phyloP scores from a whole-genome alignment of 2,888 invertebrate genomes.

The Pasiphila rectangulata region DNA sequence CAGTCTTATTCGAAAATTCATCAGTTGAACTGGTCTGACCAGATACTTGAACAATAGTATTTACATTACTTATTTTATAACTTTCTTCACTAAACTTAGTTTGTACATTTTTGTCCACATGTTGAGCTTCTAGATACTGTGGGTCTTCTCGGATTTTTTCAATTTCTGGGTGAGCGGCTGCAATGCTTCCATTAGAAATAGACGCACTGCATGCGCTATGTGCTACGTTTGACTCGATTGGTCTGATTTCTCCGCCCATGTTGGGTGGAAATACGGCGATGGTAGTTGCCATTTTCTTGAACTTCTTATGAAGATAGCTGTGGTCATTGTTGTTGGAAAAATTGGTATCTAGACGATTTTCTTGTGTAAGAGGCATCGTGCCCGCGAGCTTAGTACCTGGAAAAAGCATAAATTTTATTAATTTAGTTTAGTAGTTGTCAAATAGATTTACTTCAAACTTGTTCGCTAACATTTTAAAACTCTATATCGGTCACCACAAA shows the following conservation, averaged over 20 bases:
- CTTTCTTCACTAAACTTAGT: conserved; percentile 75
- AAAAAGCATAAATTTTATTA: conserved; percentile 37
- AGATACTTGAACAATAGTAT: conserved; percentile 73
- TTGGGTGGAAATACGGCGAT: conserved; percentile 64
- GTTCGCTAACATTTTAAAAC: neutral
- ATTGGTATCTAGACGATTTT: conserved; percentile 73
- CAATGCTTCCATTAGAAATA: conserved; percentile 71
- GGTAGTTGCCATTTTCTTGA: conserved; percentile 91
- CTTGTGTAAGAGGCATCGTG: conserved; percentile 75
- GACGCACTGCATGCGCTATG: conserved; percentile 56
- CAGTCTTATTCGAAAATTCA: conserved; percentile 80
- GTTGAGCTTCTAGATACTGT: conserved; percentile 46
- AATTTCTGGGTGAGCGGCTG: conserved; percentile 73
- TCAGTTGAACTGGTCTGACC: conserved; percentile 78
- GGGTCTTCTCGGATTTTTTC: conserved; percentile 67
- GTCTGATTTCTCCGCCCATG: conserved; percentile 55
- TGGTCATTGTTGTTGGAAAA: conserved; percentile 82
- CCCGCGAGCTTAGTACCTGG: conserved; percentile 69
- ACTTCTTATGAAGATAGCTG: conserved; percentile 95
- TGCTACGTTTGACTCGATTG: conserved; percentile 56
- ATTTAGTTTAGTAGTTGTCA: no score
- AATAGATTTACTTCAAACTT: no score
- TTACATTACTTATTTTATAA: conserved; percentile 73
- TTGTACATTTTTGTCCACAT: conserved; percentile 76
- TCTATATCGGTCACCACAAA: no score